Evolutionary conservation across 1,140 invertebrate genomes (phyloP), one percentile per base, ranked within the genome.

Genomic region (Cepaea nemoralis): DNA sequence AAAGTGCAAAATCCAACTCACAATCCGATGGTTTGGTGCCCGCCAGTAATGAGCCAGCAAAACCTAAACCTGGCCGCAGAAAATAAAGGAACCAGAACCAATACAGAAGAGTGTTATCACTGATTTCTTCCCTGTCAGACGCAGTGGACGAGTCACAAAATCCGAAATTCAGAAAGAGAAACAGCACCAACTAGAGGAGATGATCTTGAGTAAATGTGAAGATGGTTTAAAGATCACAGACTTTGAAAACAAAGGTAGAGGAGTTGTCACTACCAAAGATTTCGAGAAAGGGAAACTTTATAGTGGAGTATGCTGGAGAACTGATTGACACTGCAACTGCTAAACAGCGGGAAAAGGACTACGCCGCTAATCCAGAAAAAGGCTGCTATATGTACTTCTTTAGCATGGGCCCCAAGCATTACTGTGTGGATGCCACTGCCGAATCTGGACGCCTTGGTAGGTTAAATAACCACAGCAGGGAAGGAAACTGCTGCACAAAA

Each of bases 371-470:
- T 91, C 94, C 88, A 39, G 55, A 95, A 83, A 95, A 96, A 31
- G 98, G 98, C 40, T 99, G 98, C 90, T 99, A 99, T 88, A 99
- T 99, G 98, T 99, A 99, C 93, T 99, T 99, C 92, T 99, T 99
- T 91, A 95, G 95, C 87, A 94, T 97, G 90, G 95, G 95, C 85
- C 95, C 95, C 90, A 95, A 95, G 90, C 95, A 96, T 90, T 99
- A 97, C 93, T 99, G 97, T 93, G 95, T 99, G 83, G 99, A 99
- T 93, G 98, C 98, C 10, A 99, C 99, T 24, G 93, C 94, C 42
- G 98, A 99, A 92, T 94, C 95, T 39, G 94, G 94, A 3, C 95
- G 95, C 85, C 92, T 99, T 33, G 98, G 98, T 5, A 94, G 98
- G 14, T 93, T 99, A 39, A 95, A 99, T 27, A 99, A 99, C 93